Percentiles rank a stretch among this genome's conserved stretches.
phyloP scores from a whole-genome alignment of 2,113 vertebrate genomes.

The Gymnarchus niloticus region DNA sequence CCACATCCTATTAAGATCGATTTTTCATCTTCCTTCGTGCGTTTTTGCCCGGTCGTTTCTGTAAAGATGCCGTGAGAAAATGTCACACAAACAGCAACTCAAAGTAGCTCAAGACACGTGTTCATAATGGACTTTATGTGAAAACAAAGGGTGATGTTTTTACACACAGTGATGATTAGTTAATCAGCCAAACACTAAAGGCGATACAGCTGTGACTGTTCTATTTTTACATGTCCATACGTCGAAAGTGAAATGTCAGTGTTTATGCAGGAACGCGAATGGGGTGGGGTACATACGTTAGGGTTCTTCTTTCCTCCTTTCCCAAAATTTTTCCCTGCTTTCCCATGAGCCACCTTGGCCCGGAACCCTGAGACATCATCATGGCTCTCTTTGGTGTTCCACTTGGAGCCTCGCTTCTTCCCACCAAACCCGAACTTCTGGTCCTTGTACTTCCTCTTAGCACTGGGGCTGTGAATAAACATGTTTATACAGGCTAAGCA shows the following conservation, averaged over 20 bases:
- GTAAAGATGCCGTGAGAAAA: conserved; percentile 27
- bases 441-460: conserved; percentile 89
- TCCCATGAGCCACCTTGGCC: conserved; percentile 73
- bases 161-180: not conserved
- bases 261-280: not conserved
- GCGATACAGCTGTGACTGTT: not conserved
- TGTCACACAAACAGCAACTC: not conserved
- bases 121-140: not conserved
- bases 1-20: conserved; percentile 49
- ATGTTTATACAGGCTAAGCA: not conserved
- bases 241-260: too few species aligned
- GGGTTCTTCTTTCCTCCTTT: conserved; percentile 57
- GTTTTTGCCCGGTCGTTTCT: conserved; percentile 92
- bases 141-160: not conserved
- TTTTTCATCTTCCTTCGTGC: conserved; percentile 81
- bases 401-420: conserved; percentile 89
- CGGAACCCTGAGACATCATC: conserved; percentile 84
- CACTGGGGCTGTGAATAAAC: conserved; percentile 64
- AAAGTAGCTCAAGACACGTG: not conserved
- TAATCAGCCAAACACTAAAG: not conserved
- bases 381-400: conserved; percentile 90
- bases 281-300: conserved; percentile 47
- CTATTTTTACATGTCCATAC: too few species aligned
- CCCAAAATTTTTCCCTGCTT: conserved; percentile 61
- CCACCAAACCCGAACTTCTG: conserved; percentile 94